Evolutionary conservation across 1,140 invertebrate species (phyloP).

Genomic region (Pseudobourletiella spinata): DNA sequence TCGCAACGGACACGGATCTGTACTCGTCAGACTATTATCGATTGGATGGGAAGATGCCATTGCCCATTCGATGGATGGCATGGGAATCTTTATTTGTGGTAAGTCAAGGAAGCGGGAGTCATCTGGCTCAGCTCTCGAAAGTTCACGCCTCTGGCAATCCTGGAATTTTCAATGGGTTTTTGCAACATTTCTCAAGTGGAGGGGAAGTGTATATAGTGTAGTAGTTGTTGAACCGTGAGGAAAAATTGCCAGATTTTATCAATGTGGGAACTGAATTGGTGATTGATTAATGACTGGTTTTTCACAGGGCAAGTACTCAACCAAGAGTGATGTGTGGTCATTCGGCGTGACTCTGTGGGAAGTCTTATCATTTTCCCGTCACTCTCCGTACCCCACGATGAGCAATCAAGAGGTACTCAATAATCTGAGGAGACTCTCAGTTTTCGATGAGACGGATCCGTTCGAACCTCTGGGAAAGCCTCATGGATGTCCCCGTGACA

Average conservation of each 20-base stretch:
- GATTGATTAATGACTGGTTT: not conserved
- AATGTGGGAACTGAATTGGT: too few species aligned
- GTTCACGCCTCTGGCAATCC: too few species aligned
- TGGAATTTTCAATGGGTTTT: too few species aligned
- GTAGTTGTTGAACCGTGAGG: too few species aligned
- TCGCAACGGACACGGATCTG: slow-evolving; percentile 78
- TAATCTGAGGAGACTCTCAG: slow-evolving; percentile 56
- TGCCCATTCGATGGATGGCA: slow-evolving; percentile 73
- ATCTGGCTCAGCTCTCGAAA: too few species aligned
- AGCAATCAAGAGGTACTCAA: slow-evolving; percentile 62
- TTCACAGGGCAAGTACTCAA: slow-evolving; percentile 50
- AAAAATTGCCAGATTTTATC: too few species aligned
- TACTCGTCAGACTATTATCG: slow-evolving; percentile 76
- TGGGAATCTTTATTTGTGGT: slow-evolving; percentile 74
- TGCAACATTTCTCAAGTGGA: too few species aligned
- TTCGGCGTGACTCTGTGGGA: slow-evolving; percentile 69
- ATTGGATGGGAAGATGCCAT: slow-evolving; percentile 64
- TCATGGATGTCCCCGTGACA: slow-evolving; percentile 64
- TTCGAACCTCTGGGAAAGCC: slow-evolving; percentile 59
- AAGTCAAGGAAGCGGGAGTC: too few species aligned
- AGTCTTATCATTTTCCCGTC: slow-evolving; percentile 58
- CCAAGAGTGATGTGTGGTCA: slow-evolving; percentile 69
- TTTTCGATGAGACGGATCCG: slow-evolving; percentile 46
- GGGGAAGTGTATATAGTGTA: too few species aligned
- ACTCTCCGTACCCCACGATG: slow-evolving; percentile 58